Base-by-base conservation (phyloP, 2,113 vertebrate genomes). In the Neomonachus schauinslandi region DNA sequence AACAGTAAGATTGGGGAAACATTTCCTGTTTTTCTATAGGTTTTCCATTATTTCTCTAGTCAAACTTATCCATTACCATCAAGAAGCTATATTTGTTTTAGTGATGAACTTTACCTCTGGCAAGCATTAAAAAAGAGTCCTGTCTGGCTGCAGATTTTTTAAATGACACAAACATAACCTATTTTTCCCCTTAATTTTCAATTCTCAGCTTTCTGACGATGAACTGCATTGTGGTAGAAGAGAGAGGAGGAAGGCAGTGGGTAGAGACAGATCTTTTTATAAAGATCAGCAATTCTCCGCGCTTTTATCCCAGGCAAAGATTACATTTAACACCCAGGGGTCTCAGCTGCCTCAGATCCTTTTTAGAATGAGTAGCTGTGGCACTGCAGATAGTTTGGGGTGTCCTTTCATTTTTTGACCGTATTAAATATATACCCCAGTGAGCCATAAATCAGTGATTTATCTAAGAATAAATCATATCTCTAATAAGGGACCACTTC, bases 391-490 rank as follows among this genome's bases (percentile, higher is more conserved):
- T 98, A 98, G 98, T 99, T 99, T 99, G 97, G 98, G 98, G 98
- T 98, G 98, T 97, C 98, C 95, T 99, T 99, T 99, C 97, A 90
- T 97, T 96, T 98, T 96, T 96, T 98, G 98, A 98, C 98, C 96
- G 98, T 98, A 98, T 99, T 99, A 99, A 99, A 99, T 98, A 97
- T 97, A 98, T 98, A 97, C 96, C 98, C 98, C 95, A 98, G 98
- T 97, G 96, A 99, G 98, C 97, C 98, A 99, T 98, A 99, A 99
- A 99, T 99, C 98, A 99, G 98, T 95, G 87, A 97, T 98, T 99
- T 99, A 99, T 99, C 98, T 98, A 98, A 98, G 98, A 99, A 98
- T 98, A 98, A 98, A 99, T 99, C 98, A 11, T 98, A 98, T 98
- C 98, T 99, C 95, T 98, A 99, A 99, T 99, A 99, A 98, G 98